Conservation (phyloP, 2,797 vertebrate species). For the Gymnopithys bicolor region DNA sequence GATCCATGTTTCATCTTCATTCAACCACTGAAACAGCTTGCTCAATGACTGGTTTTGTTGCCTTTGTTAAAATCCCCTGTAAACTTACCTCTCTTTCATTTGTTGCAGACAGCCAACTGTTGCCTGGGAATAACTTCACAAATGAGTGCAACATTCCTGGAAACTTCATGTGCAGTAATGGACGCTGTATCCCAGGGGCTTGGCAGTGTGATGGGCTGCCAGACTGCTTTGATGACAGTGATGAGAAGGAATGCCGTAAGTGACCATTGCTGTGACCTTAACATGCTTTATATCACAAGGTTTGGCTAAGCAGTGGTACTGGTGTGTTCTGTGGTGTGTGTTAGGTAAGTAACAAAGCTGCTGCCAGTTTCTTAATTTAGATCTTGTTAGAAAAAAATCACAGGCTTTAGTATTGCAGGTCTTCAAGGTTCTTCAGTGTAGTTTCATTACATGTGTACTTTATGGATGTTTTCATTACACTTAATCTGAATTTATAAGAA, state of each 20-base stretch:
- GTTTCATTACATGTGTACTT: neutral
- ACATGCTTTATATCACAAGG: neutral
- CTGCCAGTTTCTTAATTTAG: neutral
- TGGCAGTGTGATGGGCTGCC: slow-evolving; percentile 94
- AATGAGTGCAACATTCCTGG: slow-evolving; percentile 96
- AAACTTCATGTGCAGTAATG: slow-evolving; percentile 95
- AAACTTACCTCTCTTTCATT: neutral
- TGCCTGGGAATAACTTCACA: slow-evolving; percentile 94
- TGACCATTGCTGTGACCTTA: slow-evolving; percentile 15
- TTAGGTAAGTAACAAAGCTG: neutral
- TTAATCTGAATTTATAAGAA: neutral
- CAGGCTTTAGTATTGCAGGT: neutral
- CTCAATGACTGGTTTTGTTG: neutral
- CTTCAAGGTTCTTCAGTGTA: neutral
- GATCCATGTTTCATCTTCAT: neutral
- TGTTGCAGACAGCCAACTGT: slow-evolving; percentile 88
- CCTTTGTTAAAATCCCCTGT: neutral
- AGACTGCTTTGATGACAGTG: slow-evolving; percentile 94
- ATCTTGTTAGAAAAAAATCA: neutral
- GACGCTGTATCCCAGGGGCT: slow-evolving; percentile 89
- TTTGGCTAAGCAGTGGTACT: neutral
- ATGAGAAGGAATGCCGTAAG: slow-evolving; percentile 97
- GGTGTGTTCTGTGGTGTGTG: neutral
- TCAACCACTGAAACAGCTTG: neutral
- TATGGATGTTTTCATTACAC: neutral